Evolutionary conservation across 92 coral and sea anemone genomes (phyloP), one percentile per base, ranked within the genome.

Genomic region (Hydrozoanthus gracilis): DNA sequence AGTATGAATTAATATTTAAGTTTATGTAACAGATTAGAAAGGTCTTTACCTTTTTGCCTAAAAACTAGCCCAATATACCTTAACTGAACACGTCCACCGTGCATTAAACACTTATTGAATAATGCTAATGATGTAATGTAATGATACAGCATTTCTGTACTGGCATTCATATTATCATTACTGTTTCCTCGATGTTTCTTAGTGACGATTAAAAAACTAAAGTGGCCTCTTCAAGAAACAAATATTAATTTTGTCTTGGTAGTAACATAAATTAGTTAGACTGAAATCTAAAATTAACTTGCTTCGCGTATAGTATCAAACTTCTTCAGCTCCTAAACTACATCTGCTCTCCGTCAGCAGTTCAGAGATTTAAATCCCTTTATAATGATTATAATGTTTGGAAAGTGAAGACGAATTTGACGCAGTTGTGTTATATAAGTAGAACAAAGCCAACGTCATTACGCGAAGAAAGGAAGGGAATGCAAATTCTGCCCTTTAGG

Each of bases 321-420:
- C 65, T 58, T 58, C 5, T 3, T 58, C 65, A 58, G 65, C 65
- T 58, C 65, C 65, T 58, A 4, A 58, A 58, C 65, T 58, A 58
- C 65, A 58, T 58, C 65, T 58, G 65, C 65, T 58, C 65, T 58
- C 65, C 65, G 65, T 58, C 65, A 58, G 65, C 65, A 58, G 65
- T 58, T 58, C 5, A 58, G 65, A 58, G 3, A 58, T 58, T 58
- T 58, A 58, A 58, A 58, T 58, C 65, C 65, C 3, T 58, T 58
- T 58, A 58, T 58, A 58, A 58, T 58, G 65, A 58, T 3, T 58
- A 14, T 58, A 14, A 58, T 58, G 65, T 58, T 14, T 58, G 65
- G 6, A 58, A 58, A 58, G 65, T 58, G 65, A 58, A 58, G 65
- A 58, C 65, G 3, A 58, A 58, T 58, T 58, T 58, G 65, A 58